Conservation (phyloP, 2,797 vertebrate species). For the Bovichtus variegatus region DNA sequence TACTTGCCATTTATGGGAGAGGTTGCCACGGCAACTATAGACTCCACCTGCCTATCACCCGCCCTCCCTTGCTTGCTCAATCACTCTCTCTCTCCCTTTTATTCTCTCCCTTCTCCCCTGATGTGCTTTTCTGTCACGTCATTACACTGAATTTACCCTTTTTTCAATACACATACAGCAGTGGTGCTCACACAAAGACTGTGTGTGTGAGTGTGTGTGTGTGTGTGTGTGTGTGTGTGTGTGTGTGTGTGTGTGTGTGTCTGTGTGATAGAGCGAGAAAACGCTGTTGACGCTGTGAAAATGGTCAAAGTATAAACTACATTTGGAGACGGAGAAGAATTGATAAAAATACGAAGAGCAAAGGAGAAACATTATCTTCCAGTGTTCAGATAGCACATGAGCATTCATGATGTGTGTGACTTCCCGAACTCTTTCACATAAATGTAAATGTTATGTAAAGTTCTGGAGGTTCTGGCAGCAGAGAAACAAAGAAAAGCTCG, state of each 20-base stretch:
- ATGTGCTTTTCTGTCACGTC: slow-evolving; percentile 48
- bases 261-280: background rate
- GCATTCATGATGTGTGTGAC: background rate
- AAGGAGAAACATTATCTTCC: background rate
- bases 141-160: slow-evolving; percentile 24
- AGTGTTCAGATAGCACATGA: background rate
- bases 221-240: background rate
- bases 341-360: slow-evolving; percentile 9
- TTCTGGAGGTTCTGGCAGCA: slow-evolving; percentile 18
- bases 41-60: slow-evolving; percentile 91
- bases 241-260: background rate
- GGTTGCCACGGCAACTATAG: slow-evolving; percentile 89
- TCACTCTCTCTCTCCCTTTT: slow-evolving; percentile 31
- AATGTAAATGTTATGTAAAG: no score
- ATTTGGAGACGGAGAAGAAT: background rate
- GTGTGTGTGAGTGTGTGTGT: background rate
- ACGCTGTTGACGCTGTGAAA: background rate
- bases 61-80: slow-evolving; percentile 22
- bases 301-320: slow-evolving; percentile 2
- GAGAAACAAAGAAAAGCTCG: slow-evolving; percentile 20
- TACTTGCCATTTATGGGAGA: slow-evolving; percentile 82
- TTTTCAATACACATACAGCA: slow-evolving; percentile 29
- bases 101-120: slow-evolving; percentile 8
- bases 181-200: slow-evolving; percentile 8
- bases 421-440: no score